Conservation (phyloP, 2,888 invertebrate genomes). For the Platycheirus rosarum region DNA sequence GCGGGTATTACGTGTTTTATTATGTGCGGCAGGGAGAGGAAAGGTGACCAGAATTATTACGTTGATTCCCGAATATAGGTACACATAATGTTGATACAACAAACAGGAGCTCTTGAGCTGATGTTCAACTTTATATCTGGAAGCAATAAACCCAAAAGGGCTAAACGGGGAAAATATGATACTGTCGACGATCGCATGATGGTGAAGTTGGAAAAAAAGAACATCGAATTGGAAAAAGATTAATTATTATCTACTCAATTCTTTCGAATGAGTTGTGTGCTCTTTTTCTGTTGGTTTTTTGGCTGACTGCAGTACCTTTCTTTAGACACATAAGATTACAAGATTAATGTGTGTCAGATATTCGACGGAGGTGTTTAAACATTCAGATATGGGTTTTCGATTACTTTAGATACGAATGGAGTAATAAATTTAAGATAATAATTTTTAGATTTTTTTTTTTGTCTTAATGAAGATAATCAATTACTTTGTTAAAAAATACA, state of each 20-base stretch:
- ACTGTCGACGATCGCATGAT: slow-evolving; percentile 37
- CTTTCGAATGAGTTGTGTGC: slow-evolving; percentile 48
- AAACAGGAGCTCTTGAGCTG: slow-evolving; percentile 35
- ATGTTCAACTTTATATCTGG: slow-evolving; percentile 54
- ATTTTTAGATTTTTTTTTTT: slow-evolving; percentile 35
- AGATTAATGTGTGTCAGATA: slow-evolving; percentile 65
- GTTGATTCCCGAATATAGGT: slow-evolving; percentile 58
- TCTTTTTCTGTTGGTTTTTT: slow-evolving; percentile 30
- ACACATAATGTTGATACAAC: slow-evolving; percentile 19
- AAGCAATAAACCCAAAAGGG: slow-evolving; percentile 53
- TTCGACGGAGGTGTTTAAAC: slow-evolving; percentile 54
- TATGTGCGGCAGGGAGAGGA: slow-evolving; percentile 21
- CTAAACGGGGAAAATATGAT: slow-evolving; percentile 66
- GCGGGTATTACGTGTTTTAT: slow-evolving; percentile 64
- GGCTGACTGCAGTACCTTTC: slow-evolving; percentile 30
- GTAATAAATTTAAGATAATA: slow-evolving; percentile 64
- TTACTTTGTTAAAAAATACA: too few species aligned
- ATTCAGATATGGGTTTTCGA: slow-evolving; percentile 58
- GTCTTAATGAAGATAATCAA: slow-evolving; percentile 70
- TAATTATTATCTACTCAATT: slow-evolving; percentile 71
- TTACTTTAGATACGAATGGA: slow-evolving; percentile 40
- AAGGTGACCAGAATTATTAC: slow-evolving; percentile 20
- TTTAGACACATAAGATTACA: slow-evolving; percentile 53
- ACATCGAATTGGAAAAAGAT: slow-evolving; percentile 62
- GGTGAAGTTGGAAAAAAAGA: slow-evolving; percentile 8